Base-by-base conservation (phyloP, 2,113 vertebrate genomes). In the Petroica traversi region DNA sequence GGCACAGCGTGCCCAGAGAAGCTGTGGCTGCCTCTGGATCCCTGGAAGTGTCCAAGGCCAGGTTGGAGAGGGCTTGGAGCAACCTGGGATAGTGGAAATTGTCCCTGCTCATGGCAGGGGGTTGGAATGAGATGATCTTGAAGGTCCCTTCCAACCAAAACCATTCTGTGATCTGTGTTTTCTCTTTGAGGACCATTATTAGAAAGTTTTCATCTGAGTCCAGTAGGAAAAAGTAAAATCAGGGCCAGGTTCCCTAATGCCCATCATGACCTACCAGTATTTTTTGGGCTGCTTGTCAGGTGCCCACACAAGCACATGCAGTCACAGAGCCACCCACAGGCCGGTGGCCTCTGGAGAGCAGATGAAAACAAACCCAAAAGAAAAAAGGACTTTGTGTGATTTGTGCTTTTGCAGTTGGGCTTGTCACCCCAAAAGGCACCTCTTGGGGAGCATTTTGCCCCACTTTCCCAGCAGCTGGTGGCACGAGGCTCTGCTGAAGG, bases 31-130 rank as follows among this genome's bases (percentile, higher is more conserved):
- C 3, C 3, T 16, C 40, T n/a, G n/a, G n/a, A 62, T 20, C 55
- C n/a, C 54, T 82, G 46, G 61, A 26, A 61, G 14, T 54, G 40
- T 54, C 11, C 46, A 3, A 54, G 18, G 9, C 46, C 54, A 48
- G 14, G 17, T 0, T 41, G 48, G 55, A 55, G 0, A 0, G 8
- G 8, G 14, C 5, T 82, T 67, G 46, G 54, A 82, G 25, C 17
- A 34, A 1, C 6, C 20, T 82, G 54, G 29, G 11, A 1, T 1
- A 54, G 54, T 54, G 54, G 14, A 23, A 68, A 6, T 2, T 40
- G 24, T 46, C 78, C 46, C 9, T 75, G 46, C 29, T 14, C 33
- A 19, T 29, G 51, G 11, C 59, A 75, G 29, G 19, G 26, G 23
- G 2, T 38, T 38, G 24, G 25, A 34, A 68, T 1, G 1, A 26